A percentile compares a stretch with the other conserved stretches of the same genome.
These are phyloP conservation scores for Pyrrhosoma nymphula DNA, from an alignment of 2,888 invertebrate genomes.

Conservation along the genomic window DNA sequence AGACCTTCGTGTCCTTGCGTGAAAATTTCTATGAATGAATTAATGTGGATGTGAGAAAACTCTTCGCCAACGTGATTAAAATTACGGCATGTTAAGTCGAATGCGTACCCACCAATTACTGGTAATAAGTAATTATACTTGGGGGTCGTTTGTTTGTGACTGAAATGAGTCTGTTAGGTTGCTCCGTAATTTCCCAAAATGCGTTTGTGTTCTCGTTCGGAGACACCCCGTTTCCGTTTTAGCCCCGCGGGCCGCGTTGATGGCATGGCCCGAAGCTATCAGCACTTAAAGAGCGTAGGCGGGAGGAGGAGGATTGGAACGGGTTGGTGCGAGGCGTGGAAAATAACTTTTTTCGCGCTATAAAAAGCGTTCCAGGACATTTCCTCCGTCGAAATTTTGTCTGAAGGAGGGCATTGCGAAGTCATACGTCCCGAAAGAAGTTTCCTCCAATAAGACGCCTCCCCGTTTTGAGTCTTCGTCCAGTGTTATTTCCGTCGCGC, in stretches of 20 bases:
- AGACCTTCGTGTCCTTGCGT: too few relatives aligned
- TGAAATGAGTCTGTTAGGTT: not conserved
- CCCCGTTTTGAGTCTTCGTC: not conserved
- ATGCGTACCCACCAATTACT: too few relatives aligned
- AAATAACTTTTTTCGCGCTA: not conserved
- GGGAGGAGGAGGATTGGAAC: not conserved
- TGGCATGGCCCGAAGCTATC: not conserved
- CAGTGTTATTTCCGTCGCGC: not conserved
- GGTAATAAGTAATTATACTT: too few relatives aligned
- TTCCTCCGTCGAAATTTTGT: not conserved
- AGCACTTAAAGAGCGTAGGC: not conserved
- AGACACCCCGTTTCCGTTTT: not conserved
- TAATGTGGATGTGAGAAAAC: too few relatives aligned
- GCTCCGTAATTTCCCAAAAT: not conserved
- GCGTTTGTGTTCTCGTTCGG: not conserved
- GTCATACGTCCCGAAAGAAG: not conserved
- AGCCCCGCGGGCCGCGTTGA: not conserved
- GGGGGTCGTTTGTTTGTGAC: not conserved
- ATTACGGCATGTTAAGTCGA: too few relatives aligned
- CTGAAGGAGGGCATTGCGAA: not conserved
- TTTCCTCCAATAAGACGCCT: not conserved
- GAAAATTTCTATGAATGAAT: too few relatives aligned
- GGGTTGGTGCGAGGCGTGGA: not conserved
- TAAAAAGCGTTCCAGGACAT: not conserved
- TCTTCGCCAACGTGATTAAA: too few relatives aligned